Evolutionary conservation across 2,797 vertebrate genomes (phyloP), one percentile per base, ranked within the genome.

Genomic region (Coluber constrictor): DNA sequence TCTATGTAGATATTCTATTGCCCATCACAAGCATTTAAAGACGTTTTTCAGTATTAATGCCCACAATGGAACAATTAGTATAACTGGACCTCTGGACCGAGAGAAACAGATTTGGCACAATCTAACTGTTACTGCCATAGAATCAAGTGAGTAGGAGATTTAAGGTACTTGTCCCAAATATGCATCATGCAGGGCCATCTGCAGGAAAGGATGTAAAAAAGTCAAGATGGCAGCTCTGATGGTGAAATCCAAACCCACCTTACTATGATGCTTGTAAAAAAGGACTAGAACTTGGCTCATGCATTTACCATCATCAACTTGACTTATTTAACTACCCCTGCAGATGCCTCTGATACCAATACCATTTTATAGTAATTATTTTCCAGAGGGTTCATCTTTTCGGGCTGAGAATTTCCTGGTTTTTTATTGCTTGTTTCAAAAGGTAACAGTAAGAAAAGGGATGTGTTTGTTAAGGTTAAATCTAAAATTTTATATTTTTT

Each of bases 71-170:
- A 98, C 98, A 43, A 97, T 99, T 93, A 97, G 96, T 89, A 96
- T 98, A 43, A 96, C 94, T 51, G 96, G 97, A 94, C 94, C 97
- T 94, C 97, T 99, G 96, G 99, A 99, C 96, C 97, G 99, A 91
- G 99, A 99, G 97, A 96, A 93, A 70, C 93, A 95, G 90, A 94
- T 97, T 92, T 99, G 99, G 99, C 98, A 99, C 96, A 99, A 99
- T 95, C 89, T 99, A 95, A 99, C 98, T 15, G 92, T 99, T 66
- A 97, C 94, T 94, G 99, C 99, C 94, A 98, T 96, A 93, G 99
- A 99, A 98, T 98, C 93, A 95, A 97, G 99, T 99, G 97, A 98
- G 99, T 96, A 92, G 25, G 93, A 95, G 79, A 57, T 90, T 92
- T 93, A 95, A 93, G 63, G 27, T 95, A 92, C 0, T 10, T 55